Evolutionary conservation across 2,797 vertebrate genomes (phyloP), one percentile per base, ranked within the genome.

Genomic region (Chelonia mydas): DNA sequence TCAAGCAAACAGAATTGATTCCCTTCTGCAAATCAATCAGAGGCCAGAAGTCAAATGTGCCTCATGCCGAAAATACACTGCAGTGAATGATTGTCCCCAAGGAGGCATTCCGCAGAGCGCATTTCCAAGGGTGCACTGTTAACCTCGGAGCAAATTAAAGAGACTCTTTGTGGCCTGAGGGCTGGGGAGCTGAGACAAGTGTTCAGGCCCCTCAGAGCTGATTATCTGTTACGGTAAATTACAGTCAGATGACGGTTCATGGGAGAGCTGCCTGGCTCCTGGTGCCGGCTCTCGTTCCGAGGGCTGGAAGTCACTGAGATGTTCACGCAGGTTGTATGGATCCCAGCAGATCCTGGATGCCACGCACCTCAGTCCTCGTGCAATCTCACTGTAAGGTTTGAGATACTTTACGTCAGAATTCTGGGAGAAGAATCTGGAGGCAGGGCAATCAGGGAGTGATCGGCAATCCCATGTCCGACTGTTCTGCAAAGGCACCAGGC

Each of bases 1-100:
- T 96, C 94, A 95, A 92, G 78, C 95, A 95, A 95, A 93, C 87
- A 1, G 15, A 16, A 93, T 97, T 96, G 87, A 95, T 97, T 96
- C 94, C 87, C 86, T 50, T 85, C 90, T 84, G 90, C 80, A 86
- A 90, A 98, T 97, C 97, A 96, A 88, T 87, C 0, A 10, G 94
- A 94, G 95, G 92, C 47, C 92, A 97, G 94, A 88, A 97, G 95
- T 95, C 93, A 86, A 77, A 72, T 78, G 94, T 3, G 54, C 57
- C 85, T 74, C 21, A 72, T 3, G 11, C 84, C 45, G 94, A 89
- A 87, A 94, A 88, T 86, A 2, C 41, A 50, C 79, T 61, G 88
- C 79, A 57, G 83, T 5, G 68, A 81, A 85, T 80, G 65, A 92
- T 87, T 50, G 5, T 54, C 83, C 85, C 12, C 2, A 1, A 0